phyloP scores from a whole-genome alignment of 2,113 vertebrate genomes.

The Cyphomyrus plagiostoma region DNA sequence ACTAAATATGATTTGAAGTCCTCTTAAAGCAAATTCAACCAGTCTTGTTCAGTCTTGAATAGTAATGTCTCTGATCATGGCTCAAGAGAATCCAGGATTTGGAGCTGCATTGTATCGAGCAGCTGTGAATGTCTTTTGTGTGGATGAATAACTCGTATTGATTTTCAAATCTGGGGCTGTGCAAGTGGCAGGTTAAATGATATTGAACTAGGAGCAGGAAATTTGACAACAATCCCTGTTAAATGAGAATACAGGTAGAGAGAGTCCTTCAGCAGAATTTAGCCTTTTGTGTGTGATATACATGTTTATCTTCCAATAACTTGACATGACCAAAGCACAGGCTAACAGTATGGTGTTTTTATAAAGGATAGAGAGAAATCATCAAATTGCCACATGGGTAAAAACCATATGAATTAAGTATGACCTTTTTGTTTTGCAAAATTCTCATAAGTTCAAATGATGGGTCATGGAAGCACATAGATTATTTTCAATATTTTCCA shows the following conservation, averaged over 20 bases:
- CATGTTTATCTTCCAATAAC: slow-evolving; percentile 19
- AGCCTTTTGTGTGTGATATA: neutral
- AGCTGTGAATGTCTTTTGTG: slow-evolving; percentile 38
- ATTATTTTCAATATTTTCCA: neutral
- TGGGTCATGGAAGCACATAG: neutral
- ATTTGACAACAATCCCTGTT: slow-evolving; percentile 45
- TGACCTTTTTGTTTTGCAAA: neutral
- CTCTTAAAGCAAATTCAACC: neutral
- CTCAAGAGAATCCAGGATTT: neutral
- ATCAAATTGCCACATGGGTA: neutral
- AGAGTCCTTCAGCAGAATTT: slow-evolving; percentile 18
- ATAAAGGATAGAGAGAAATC: slow-evolving; percentile 37
- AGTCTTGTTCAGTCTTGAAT: neutral
- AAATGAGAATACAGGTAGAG: slow-evolving; percentile 42
- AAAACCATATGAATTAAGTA: neutral
- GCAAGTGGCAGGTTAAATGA: slow-evolving; percentile 41
- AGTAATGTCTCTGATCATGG: slow-evolving; percentile 6
- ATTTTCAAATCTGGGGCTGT: slow-evolving; percentile 44
- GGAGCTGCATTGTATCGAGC: slow-evolving; percentile 37
- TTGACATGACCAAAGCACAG: slow-evolving; percentile 36
- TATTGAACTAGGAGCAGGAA: slow-evolving; percentile 42
- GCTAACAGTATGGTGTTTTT: slow-evolving; percentile 33
- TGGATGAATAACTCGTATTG: slow-evolving; percentile 45
- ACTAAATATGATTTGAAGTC: neutral
- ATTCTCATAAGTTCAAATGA: neutral